Base-by-base conservation (phyloP, 2,888 invertebrate genomes). In the Amblyteles armatorius region DNA sequence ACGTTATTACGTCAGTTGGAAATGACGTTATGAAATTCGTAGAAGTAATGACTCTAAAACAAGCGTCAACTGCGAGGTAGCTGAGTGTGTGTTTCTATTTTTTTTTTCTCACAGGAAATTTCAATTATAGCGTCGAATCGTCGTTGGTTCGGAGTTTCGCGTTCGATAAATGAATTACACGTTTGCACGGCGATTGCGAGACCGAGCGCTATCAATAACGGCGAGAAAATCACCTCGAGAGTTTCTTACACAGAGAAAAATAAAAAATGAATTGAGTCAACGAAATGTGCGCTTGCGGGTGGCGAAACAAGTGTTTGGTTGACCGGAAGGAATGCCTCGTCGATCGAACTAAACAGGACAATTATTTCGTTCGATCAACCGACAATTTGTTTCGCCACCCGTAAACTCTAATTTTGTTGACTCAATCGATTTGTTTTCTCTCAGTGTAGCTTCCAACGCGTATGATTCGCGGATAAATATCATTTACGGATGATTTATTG, bases 21-120 rank as follows among this genome's bases (percentile, higher is more conserved):
- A 92, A 91, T 90, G 90, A 91, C 90, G 91, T 93, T 92, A 91
- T 91, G 93, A 92, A 93, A 93, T 91, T 44, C 60, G 88, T 90
- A 82, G 80, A 88, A 50, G 89, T 91, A 91, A 91, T 91, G 88
- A 87, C 88, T 78, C 87, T 79, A 90, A 89, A 88, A 90, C 88
- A 16, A 90, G 88, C 87, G 86, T 72, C 85, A 79, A 72, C 79
- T 79, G 16, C 40, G 76, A 79, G 69, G 13, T 16, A 3, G 44
- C 44, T 22, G 50, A 52, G 40, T 22, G 0, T 57, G 57, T 26
- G 71, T 57, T 19, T 16, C 6, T 11, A 68, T 22, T 44, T 11
- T 13, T 44, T 40, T 40, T 40, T 40, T 50, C 13, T 16, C 48
- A 3, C 26, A 78, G 19, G 71, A 68, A 52, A 55, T 55, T 13